Conservation (phyloP, 2,888 invertebrate species). For the Epinotia demarniana region DNA sequence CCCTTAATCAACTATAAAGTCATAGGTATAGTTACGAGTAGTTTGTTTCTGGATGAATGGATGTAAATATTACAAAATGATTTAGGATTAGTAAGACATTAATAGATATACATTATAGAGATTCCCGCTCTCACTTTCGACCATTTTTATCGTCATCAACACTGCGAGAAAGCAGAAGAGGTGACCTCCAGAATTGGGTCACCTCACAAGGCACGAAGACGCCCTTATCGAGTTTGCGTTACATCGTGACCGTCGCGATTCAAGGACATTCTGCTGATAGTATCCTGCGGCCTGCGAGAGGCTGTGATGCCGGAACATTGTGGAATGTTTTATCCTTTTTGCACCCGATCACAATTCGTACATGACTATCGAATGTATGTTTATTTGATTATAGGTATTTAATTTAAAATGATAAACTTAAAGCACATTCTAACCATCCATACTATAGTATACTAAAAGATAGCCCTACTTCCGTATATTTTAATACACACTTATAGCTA, state of each 20-base stretch:
- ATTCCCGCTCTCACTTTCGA: not conserved
- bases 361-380: not conserved
- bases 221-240: constrained; percentile 47
- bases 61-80: too few relatives aligned
- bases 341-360: constrained; percentile 9
- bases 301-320: constrained; percentile 29
- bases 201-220: constrained; percentile 55
- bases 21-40: not conserved
- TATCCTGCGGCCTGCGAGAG: constrained; percentile 37
- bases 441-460: too few relatives aligned
- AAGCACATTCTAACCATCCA: too few relatives aligned
- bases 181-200: constrained; percentile 60
- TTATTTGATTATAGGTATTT: too few relatives aligned
- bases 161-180: constrained; percentile 33
- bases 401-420: too few relatives aligned
- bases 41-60: not conserved
- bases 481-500: too few relatives aligned
- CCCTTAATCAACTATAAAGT: not conserved
- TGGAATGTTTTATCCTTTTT: constrained; percentile 24
- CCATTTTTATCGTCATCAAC: not conserved
- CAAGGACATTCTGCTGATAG: constrained; percentile 38
- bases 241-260: constrained; percentile 36
- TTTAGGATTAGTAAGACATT: too few relatives aligned
- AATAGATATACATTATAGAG: not conserved
- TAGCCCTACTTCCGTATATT: too few relatives aligned